Percentiles rank a stretch among this genome's conserved stretches.
phyloP scores from a whole-genome alignment of 2,797 vertebrate species.

The Choloepus didactylus region DNA sequence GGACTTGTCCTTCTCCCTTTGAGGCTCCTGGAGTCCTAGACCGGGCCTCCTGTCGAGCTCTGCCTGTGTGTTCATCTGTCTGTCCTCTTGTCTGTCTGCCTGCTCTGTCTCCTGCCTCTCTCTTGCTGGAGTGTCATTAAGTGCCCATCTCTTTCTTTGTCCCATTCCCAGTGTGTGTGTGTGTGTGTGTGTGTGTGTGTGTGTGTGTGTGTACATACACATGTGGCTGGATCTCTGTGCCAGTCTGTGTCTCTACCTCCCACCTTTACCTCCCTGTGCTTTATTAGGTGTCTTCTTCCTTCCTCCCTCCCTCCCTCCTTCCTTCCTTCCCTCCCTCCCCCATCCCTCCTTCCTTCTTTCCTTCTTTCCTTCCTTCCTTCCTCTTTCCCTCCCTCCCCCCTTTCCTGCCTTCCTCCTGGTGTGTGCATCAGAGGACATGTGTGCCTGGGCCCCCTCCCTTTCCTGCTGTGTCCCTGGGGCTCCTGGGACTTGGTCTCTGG shows the following conservation, averaged over 20 bases:
- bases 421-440: not conserved
- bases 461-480: not conserved
- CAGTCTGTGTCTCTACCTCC: not conserved
- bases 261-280: not conserved
- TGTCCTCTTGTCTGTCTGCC: no score
- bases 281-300: not conserved
- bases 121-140: not conserved
- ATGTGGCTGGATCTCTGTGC: not conserved
- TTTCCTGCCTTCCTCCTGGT: not conserved
- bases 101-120: not conserved
- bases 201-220: no score
- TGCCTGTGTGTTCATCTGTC: not conserved
- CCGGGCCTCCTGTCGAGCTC: not conserved
- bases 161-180: no score
- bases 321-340: no score
- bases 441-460: fast-evolving
- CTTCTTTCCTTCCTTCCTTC: no score
- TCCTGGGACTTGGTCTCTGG: not conserved
- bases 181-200: not conserved
- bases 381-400: not conserved
- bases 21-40: not conserved
- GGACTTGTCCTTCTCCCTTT: not conserved
- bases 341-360: no score
- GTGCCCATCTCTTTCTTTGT: not conserved
- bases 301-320: no score